Evolutionary conservation across 2,113 vertebrate genomes (phyloP), one percentile per base, ranked within the genome.

Genomic region (Cyrtonyx montezumae): DNA sequence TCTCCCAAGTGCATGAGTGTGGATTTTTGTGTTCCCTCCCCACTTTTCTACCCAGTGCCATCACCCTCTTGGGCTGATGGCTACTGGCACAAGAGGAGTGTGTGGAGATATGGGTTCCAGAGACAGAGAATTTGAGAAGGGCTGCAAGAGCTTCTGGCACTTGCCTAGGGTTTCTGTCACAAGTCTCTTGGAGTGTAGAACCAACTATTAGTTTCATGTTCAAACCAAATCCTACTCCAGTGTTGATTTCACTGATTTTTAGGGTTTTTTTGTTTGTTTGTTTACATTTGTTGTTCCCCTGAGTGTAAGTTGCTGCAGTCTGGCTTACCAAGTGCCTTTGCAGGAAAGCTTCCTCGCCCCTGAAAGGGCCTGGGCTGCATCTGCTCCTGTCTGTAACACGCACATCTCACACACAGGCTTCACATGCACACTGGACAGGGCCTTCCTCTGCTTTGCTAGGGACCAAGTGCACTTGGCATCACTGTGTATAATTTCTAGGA

Each of bases 1-100:
- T 96, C 87, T 96, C 94, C 90, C 89, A 94, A 89, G 83, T 96
- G 96, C 97, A 97, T 96, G 96, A 85, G 92, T 97, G 95, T 96
- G 94, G 96, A 69, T 97, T 96, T 93, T 96, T 97, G 81, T 87
- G 74, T 96, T 94, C 79, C 94, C 48, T 80, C 32, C 49, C 61
- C 6, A 0, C 71, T 82, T 87, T 79, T 93, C 74, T 78, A 88
- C 88, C 84, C 74, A 84, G 12, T 89, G 75, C 71, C 81, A 61
- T 67, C 69, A 20, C 70, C 80, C 13, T 92, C 74, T 96, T 90
- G 90, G 90, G 89, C 84, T 79, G 80, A 77, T 82, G 90, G 88
- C 66, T 30, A 23, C 81, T 82, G 90, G 82, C 84, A 83, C 56
- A 28, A 87, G 86, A 86, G 76, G 69, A 34, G 5, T 42, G 20